Percentiles rank a stretch among this genome's conserved stretches.
Evolutionary conservation across 2,113 vertebrate species (phyloP).

Genomic region (Hyaena hyaena): DNA sequence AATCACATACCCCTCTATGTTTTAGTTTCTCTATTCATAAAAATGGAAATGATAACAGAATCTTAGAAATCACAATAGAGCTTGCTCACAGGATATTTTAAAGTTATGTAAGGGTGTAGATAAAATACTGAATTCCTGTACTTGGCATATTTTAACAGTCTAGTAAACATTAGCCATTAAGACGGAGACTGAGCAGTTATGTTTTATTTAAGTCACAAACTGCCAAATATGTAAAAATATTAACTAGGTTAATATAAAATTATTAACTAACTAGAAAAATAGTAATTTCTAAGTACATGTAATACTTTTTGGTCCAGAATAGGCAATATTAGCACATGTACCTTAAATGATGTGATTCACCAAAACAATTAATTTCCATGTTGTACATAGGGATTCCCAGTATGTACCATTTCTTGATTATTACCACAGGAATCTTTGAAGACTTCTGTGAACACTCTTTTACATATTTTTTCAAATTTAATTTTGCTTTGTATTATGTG

Average conservation of each 20-base stretch:
- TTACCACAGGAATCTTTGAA: not conserved
- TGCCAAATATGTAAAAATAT: not conserved
- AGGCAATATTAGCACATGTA: not conserved
- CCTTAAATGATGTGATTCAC: not conserved
- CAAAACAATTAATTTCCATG: not conserved
- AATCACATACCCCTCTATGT: not conserved
- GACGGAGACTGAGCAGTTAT: not conserved
- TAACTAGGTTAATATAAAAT: slow-evolving; percentile 17
- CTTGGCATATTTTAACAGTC: not conserved
- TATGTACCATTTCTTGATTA: not conserved
- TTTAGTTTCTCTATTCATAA: slow-evolving; percentile 17
- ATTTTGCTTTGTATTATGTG: not conserved
- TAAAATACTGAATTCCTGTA: slow-evolving; percentile 26
- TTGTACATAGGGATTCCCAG: not conserved
- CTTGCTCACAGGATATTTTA: not conserved
- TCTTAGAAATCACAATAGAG: not conserved
- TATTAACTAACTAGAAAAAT: not conserved
- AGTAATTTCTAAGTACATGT: not conserved
- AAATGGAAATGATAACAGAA: not conserved
- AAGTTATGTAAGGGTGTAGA: not conserved
- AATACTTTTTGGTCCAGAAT: not conserved
- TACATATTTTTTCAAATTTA: not conserved
- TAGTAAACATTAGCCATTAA: slow-evolving; percentile 21
- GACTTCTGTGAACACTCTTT: not conserved
- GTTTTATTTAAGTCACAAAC: slow-evolving; percentile 55